Evolutionary conservation across 53 echinoderm and acorn worm genomes (phyloP), one percentile per base, ranked within the genome.

Genomic region (Henricia sp.): DNA sequence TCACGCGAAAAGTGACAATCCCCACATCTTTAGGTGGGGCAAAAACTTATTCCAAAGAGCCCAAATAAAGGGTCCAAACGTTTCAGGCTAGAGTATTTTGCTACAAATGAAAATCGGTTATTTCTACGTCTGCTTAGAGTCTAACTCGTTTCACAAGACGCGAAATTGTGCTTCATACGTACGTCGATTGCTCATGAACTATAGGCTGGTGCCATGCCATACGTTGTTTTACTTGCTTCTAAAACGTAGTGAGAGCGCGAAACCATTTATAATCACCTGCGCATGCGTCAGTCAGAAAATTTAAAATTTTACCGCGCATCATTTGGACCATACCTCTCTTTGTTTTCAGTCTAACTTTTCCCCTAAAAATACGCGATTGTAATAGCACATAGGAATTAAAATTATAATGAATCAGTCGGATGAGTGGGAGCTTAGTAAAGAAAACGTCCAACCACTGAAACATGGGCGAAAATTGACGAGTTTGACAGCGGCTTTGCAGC

Each of bases 371-470:
- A n/a, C n/a, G n/a, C n/a, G n/a, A n/a, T n/a, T n/a, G n/a, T n/a
- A n/a, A n/a, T n/a, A n/a, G n/a, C n/a, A n/a, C 21, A 34, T 26
- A 25, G 6, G 26, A 37, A 54, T 21, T n/a, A 41, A 35, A 42
- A 42, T 2, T 35, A 74, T 34, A 14, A 74, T 85, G 74, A 85
- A 64, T 62, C 33, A 59, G 23, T 37, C 83, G 25, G 96, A 95
- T 84, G 91, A 93, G 70, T 96, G 96, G 96, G 96, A 96, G 57
- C 88, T 96, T 13, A 91, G 96, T 38, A 96, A 96, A 85, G 96
- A 96, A 69, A 96, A 96, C 64, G 93, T 96, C 17, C 87, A 93
- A 37, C 96, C 96, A 10, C 68, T 96, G 70, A 93, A 93, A 82
- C 91, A 93, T 30, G 96, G 96, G 8, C 89, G 96, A 33, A 96